Base-by-base conservation (phyloP, 2,113 vertebrate species). In the Amphilophus citrinellus region DNA sequence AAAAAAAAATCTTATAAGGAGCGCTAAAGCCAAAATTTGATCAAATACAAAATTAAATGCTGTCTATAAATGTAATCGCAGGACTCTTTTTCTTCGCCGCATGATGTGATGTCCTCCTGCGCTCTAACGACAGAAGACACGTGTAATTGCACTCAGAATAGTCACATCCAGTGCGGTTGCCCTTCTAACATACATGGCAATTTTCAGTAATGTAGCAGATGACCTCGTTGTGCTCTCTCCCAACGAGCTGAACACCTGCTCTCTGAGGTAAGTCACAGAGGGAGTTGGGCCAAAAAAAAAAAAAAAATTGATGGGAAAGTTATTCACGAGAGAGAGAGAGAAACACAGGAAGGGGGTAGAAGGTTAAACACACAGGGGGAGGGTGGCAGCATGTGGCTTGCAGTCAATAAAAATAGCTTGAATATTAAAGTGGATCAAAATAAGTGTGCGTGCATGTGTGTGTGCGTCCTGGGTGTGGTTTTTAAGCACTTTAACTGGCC, bases 191-290 rank as follows among this genome's bases (percentile, higher is more conserved):
- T 76, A 81, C 66, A 77, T 15, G 57, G 78, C 76, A 73, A 80
- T 90, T 87, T 86, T 77, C 86, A 89, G 80, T 87, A 91, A 89
- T 0, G 32, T 58, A 17, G 84, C 58, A n/a, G 58, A 84, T 63
- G 90, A 84, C 77, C 84, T 78, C 13, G 6, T 61, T 17, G 13
- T 20, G 84, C 56, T 44, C 75, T 10, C 35, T 9, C 11, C 24
- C 83, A 90, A 93, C 85, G 90, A 91, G 91, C 78, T 79, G 76
- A 93, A 91, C 92, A 94, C 92, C 92, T 92, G 91, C 75, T 89
- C 59, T 61, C 14, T 59, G 88, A 86, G 80, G 37, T 83, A 81
- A 85, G 27, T 80, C 59, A 15, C 20, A 18, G 76, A 47, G 63
- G 44, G 58, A 88, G 79, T 8, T 14, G 18, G 61, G 53, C 58